These are phyloP conservation scores for Tetropium fuscum DNA, from an alignment of 2,888 invertebrate species.

Conservation along the genomic window DNA sequence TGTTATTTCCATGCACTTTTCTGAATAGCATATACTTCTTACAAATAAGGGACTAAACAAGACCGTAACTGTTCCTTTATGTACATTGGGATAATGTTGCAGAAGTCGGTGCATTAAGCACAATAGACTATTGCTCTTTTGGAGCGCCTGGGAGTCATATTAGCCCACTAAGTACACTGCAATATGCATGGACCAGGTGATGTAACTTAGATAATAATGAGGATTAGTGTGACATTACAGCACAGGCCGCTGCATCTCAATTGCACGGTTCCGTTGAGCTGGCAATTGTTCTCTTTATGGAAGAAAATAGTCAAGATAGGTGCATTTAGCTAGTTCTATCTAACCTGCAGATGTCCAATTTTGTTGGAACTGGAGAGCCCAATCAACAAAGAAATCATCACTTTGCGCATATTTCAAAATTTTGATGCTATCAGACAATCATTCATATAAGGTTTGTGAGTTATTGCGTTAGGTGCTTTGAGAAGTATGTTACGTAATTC, in stretches of 20 bases:
- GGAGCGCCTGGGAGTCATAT: slow-evolving; percentile 12
- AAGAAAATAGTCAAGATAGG: too few relatives aligned
- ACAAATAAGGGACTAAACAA: slow-evolving; percentile 20
- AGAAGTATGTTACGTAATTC: too few relatives aligned
- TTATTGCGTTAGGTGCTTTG: too few relatives aligned
- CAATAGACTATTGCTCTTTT: slow-evolving; percentile 28
- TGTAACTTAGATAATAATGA: slow-evolving; percentile 21
- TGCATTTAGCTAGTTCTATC: too few relatives aligned
- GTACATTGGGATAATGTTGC: slow-evolving; percentile 17
- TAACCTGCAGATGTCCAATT: too few relatives aligned
- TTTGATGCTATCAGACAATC: too few relatives aligned
- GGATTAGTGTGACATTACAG: slow-evolving; percentile 15
- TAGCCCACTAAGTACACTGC: slow-evolving; percentile 1
- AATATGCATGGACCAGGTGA: slow-evolving; percentile 25
- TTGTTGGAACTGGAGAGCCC: too few relatives aligned
- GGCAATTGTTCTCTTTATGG: background rate
- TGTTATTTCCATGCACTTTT: slow-evolving; percentile 11
- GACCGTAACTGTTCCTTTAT: slow-evolving; percentile 17
- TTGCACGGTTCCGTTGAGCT: slow-evolving; percentile 3
- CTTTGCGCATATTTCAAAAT: too few relatives aligned
- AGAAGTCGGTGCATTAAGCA: slow-evolving; percentile 15
- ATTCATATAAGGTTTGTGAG: too few relatives aligned
- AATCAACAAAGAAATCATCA: too few relatives aligned
- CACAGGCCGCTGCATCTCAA: slow-evolving; percentile 7
- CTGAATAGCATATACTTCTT: slow-evolving; percentile 10